These are phyloP conservation scores for Protophormia terraenovae DNA, from an alignment of 2,888 invertebrate species.

Conservation along the genomic window DNA sequence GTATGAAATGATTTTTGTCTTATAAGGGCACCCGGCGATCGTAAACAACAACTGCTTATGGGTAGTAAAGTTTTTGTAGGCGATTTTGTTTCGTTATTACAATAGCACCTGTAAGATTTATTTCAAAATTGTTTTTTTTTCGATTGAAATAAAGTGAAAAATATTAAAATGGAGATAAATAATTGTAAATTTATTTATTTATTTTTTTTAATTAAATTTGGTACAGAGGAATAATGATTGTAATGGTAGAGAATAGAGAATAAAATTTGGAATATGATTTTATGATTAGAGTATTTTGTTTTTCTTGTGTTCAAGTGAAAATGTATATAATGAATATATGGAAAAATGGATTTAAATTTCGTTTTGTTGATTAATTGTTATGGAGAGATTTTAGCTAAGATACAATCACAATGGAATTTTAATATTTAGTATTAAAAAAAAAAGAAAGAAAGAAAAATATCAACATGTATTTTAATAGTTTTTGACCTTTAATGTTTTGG, in stretches of 20 bases:
- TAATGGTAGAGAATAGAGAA: background rate
- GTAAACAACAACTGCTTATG: slow-evolving; percentile 78
- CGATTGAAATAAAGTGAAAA: slow-evolving; percentile 1
- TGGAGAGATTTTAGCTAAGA: too few relatives aligned
- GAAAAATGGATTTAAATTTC: too few relatives aligned
- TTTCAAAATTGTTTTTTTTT: slow-evolving; percentile 7
- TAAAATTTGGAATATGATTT: background rate
- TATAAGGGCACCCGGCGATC: slow-evolving; percentile 78
- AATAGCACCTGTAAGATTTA: slow-evolving; percentile 77
- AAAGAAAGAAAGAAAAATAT: too few relatives aligned
- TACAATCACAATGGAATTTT: too few relatives aligned
- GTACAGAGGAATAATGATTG: background rate
- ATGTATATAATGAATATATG: too few relatives aligned
- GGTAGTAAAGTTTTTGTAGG: slow-evolving; percentile 71
- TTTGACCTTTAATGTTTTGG: too few relatives aligned
- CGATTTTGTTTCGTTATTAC: slow-evolving; percentile 70
- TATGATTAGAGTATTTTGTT: too few relatives aligned
- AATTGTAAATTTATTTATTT: too few relatives aligned
- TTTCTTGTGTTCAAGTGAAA: too few relatives aligned
- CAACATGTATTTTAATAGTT: too few relatives aligned
- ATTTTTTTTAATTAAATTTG: background rate
- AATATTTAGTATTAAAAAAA: too few relatives aligned
- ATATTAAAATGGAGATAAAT: background rate
- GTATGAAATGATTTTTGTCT: slow-evolving; percentile 81
- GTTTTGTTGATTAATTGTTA: too few relatives aligned